Evolutionary conservation across 1,140 invertebrate genomes (phyloP).

Genomic region (Bombus consobrinus): DNA sequence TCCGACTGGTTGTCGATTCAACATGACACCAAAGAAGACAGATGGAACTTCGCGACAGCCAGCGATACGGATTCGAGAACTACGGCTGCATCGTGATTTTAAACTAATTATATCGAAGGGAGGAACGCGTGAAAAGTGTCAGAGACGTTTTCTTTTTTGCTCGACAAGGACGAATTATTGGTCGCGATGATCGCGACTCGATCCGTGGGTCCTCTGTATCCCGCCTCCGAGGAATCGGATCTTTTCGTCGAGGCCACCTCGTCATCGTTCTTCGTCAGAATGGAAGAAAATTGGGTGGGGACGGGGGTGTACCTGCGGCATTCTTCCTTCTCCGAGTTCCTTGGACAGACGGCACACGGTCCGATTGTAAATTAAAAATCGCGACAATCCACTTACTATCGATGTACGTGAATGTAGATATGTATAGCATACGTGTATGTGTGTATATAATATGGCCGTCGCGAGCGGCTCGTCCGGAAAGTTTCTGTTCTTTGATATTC

Average conservation of each 20-base stretch:
- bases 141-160: background rate
- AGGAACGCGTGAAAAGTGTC: background rate
- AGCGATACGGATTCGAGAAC: background rate
- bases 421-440: slow-evolving; percentile 28
- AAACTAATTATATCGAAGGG: background rate
- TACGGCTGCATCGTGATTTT: too few relatives aligned
- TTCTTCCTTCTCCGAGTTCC: slow-evolving; percentile 28
- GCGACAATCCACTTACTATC: slow-evolving; percentile 54
- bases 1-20: slow-evolving; percentile 24
- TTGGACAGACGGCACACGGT: slow-evolving; percentile 23
- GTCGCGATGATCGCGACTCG: background rate
- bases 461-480: background rate
- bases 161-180: background rate
- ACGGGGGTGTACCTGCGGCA: background rate
- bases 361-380: slow-evolving; percentile 47
- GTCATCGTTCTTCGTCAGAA: background rate
- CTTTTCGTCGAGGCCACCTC: background rate
- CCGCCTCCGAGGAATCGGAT: background rate
- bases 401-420: slow-evolving; percentile 47
- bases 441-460: background rate
- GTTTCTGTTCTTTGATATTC: slow-evolving; percentile 7
- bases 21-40: slow-evolving; percentile 16
- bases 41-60: background rate
- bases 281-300: too few relatives aligned
- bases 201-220: background rate